phyloP scores from a whole-genome alignment of 53 echinoderm and acorn worm genomes.

The Astropecten irregularis region DNA sequence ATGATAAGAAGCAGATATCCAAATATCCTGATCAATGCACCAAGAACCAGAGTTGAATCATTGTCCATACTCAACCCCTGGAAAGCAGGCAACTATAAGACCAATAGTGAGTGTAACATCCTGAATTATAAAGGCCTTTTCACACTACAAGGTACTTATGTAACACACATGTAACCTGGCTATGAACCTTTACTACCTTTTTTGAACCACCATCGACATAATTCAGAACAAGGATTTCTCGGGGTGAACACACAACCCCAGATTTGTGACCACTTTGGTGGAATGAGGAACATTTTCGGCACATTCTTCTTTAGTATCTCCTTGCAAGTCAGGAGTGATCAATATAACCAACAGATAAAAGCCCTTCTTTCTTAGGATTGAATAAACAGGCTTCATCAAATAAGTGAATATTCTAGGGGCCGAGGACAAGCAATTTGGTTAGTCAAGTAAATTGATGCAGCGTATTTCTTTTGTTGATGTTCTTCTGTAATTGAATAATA shows the following conservation, averaged over 20 bases:
- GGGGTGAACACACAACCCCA: no score
- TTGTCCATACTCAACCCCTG: no score
- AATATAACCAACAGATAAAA: slow-evolving; percentile 15
- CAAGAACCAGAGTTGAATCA: no score
- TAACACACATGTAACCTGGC: background rate
- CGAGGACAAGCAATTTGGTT: slow-evolving; percentile 50
- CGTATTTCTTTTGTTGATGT: background rate
- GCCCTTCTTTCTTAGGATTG: background rate
- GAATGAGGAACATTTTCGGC: slow-evolving; percentile 6
- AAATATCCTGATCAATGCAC: no score
- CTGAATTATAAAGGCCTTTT: no score
- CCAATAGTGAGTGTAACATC: slow-evolving; percentile 54
- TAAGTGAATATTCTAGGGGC: slow-evolving; percentile 58
- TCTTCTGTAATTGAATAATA: slow-evolving; percentile 39
- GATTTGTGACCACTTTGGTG: background rate
- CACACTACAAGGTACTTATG: background rate
- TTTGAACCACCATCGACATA: slow-evolving; percentile 52
- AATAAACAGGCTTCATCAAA: slow-evolving; percentile 49
- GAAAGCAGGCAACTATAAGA: no score
- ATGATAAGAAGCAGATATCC: no score
- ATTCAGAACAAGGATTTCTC: slow-evolving; percentile 19
- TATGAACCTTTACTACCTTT: slow-evolving; percentile 5
- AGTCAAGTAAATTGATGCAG: slow-evolving; percentile 43
- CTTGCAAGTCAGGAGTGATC: slow-evolving; percentile 49
- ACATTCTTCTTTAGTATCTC: no score